These are phyloP conservation scores for Antitype chi DNA, from an alignment of 2,888 invertebrate genomes.

Conservation along the genomic window DNA sequence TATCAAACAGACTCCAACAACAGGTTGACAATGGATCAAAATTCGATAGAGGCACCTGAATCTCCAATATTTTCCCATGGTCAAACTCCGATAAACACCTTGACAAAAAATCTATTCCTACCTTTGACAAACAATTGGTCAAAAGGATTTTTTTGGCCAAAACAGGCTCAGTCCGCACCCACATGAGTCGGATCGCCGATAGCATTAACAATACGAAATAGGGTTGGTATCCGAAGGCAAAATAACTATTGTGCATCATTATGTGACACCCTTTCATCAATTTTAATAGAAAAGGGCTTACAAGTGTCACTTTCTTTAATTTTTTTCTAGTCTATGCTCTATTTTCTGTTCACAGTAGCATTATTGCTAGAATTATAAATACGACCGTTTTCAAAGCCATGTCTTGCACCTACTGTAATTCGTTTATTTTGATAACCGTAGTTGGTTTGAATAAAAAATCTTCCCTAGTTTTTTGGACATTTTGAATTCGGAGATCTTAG, in stretches of 20 bases:
- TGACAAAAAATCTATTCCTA: slow-evolving; percentile 85
- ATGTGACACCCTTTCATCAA: slow-evolving; percentile 87
- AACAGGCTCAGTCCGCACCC: slow-evolving; percentile 85
- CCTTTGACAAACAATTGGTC: slow-evolving; percentile 90
- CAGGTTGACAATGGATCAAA: slow-evolving; percentile 85
- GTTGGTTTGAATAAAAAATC: neutral
- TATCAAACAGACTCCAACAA: slow-evolving; percentile 78
- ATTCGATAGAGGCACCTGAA: slow-evolving; percentile 88
- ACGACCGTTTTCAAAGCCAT: slow-evolving; percentile 8
- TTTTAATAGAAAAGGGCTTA: slow-evolving; percentile 88
- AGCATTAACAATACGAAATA: slow-evolving; percentile 86
- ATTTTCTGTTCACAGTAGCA: slow-evolving; percentile 63
- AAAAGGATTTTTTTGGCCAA: slow-evolving; percentile 85
- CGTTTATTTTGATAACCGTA: neutral
- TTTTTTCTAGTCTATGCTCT: slow-evolving; percentile 63
- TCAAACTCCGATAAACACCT: slow-evolving; percentile 89
- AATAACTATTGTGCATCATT: slow-evolving; percentile 89
- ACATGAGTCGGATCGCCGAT: slow-evolving; percentile 85
- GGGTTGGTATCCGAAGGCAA: slow-evolving; percentile 84
- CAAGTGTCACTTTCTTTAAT: slow-evolving; percentile 85
- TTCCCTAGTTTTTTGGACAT: neutral
- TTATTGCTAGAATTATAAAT: slow-evolving; percentile 46
- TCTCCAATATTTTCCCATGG: slow-evolving; percentile 89
- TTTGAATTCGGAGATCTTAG: neutral
- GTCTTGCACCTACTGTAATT: neutral